Base-by-base conservation (phyloP, 1,140 invertebrate genomes). In the Drosophila obscura region DNA sequence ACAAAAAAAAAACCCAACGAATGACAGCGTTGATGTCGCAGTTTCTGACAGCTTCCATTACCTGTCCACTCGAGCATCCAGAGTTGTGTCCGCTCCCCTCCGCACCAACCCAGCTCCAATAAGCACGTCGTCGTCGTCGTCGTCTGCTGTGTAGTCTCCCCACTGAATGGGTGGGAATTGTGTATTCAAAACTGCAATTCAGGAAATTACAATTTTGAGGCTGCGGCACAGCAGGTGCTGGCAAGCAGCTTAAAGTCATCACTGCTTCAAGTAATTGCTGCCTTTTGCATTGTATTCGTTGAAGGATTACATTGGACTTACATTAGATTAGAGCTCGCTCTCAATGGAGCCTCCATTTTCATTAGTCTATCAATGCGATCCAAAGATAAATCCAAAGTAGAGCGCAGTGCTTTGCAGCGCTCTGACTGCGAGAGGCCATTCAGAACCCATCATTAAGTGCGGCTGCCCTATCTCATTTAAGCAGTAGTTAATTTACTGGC, bases 161-260 rank as follows among this genome's bases (percentile, higher is more conserved):
- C 73, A 75, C 59, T 59, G 51, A 60, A 56, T 57, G 69, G 49
- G 68, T 2, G 51, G 45, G 64, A 85, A 76, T 78, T 66, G 60
- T 76, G 75, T 68, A 82, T 87, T 85, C 77, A 76, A 87, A 79
- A 79, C 73, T 62, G 66, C 74, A 75, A 51, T 66, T 56, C 78
- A 58, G 77, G 65, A 75, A 87, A 87, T 87, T 82, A 74, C 58
- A 74, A 60, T 71, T 67, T 55, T 61, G 63, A 74, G 66, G n/a
- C 19, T 48, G 15, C 15, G 44, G 45, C 73, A 44, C 66, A 46
- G 24, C 22, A 53, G 52, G 56, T 61, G 35, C 35, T 39, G 26
- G 22, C 61, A 84, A 73, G 62, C 64, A 55, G 77, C 67, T 84
- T 80, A 80, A 76, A 73, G 73, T 84, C 67, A 71, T 45, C 50